phyloP scores from a whole-genome alignment of 2,888 invertebrate genomes.

The Rhingia campestris region DNA sequence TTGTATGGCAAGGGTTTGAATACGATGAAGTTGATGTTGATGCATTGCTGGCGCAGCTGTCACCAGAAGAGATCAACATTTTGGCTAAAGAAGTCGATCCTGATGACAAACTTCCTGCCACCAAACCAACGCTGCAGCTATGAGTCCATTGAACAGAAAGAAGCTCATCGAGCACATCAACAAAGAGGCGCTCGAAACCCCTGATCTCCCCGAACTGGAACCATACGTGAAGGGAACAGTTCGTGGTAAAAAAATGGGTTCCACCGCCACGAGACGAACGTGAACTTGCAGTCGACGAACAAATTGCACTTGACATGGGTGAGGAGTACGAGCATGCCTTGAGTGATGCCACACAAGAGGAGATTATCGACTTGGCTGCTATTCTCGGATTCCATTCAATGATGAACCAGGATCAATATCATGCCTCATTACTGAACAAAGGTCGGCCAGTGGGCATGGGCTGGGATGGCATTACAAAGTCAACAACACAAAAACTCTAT shows the following conservation, averaged over 20 bases:
- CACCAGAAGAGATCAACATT: conserved; percentile 97
- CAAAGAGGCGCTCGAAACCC: conserved; percentile 98
- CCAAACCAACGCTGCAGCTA: conserved; percentile 97
- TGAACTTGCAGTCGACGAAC: conserved; percentile 93
- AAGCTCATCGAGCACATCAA: conserved; percentile 98
- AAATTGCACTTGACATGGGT: conserved; percentile 95
- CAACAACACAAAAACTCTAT: conserved; percentile 93
- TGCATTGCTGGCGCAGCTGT: conserved; percentile 94
- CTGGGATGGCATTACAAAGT: conserved; percentile 97
- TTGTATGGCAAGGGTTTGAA: conserved; percentile 93
- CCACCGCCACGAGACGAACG: conserved; percentile 89
- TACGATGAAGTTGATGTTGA: conserved; percentile 98
- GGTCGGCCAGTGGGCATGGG: conserved; percentile 94
- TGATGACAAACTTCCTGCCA: conserved; percentile 98
- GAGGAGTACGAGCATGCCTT: conserved; percentile 97
- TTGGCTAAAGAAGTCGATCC: conserved; percentile 99
- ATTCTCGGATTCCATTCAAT: conserved; percentile 99
- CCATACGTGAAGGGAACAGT: conserved; percentile 95
- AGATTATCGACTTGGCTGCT: conserved; percentile 99
- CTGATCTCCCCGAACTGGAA: conserved; percentile 97
- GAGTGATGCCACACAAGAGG: conserved; percentile 93
- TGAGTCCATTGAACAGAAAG: conserved; percentile 95
- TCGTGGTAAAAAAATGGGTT: conserved; percentile 95
- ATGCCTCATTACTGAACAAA: conserved; percentile 96
- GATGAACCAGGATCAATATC: conserved; percentile 99